A percentile compares a stretch with the other conserved stretches of the same genome.
Evolutionary conservation across 2,113 vertebrate species (phyloP).

Genomic region (Chiloscyllium plagiosum): DNA sequence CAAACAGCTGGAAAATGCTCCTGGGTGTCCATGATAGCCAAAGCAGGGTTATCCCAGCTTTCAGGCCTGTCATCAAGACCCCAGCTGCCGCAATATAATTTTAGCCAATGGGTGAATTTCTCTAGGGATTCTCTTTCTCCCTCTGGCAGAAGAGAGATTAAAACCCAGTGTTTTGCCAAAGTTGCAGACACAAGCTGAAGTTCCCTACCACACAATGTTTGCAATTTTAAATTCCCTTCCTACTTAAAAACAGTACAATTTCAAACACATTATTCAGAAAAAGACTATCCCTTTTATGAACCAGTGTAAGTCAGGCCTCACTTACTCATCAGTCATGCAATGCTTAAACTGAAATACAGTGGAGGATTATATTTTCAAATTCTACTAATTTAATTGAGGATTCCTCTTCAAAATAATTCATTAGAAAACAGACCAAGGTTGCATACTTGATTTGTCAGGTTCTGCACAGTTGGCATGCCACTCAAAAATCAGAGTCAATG

Average conservation of each 20-base stretch:
- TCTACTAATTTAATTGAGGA: not conserved
- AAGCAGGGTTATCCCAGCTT: not conserved
- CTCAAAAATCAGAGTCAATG: not conserved
- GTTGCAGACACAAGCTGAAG: not conserved
- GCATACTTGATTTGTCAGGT: not conserved
- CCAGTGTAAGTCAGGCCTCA: not conserved
- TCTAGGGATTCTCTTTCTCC: not conserved
- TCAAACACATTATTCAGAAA: not conserved
- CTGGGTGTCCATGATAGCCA: not conserved
- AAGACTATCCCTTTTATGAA: not conserved
- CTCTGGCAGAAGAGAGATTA: not conserved
- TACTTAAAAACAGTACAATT: not conserved
- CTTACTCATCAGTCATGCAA: not conserved
- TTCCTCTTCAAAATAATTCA: not conserved
- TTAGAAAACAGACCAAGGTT: not conserved
- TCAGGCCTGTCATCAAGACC: no score
- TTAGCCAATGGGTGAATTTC: not conserved
- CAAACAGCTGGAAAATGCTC: not conserved
- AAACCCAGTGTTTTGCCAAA: not conserved
- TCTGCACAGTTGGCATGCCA: not conserved
- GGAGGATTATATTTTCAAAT: not conserved
- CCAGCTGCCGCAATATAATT: no score
- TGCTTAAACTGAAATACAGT: not conserved
- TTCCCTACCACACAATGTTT: not conserved
- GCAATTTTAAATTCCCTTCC: not conserved